These are phyloP conservation scores for Carterocephalus palaemon DNA, from an alignment of 2,888 invertebrate species.

Conservation along the genomic window DNA sequence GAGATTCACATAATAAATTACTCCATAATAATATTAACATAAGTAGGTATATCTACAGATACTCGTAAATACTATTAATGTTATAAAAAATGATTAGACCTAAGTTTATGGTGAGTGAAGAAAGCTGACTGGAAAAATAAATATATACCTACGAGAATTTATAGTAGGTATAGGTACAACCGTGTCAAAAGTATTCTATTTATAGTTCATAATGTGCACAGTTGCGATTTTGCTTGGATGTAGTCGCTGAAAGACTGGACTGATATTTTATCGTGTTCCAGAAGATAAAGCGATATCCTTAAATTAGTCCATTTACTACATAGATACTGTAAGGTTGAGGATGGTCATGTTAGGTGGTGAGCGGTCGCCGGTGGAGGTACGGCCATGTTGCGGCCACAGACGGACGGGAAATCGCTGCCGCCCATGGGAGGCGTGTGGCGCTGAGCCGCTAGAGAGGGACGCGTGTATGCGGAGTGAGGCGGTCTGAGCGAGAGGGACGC, in stretches of 20 bases:
- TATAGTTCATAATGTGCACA: no score
- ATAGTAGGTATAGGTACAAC: no score
- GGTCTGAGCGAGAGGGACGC: slow-evolving; percentile 57
- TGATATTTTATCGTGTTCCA: slow-evolving; percentile 8
- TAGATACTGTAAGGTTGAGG: slow-evolving; percentile 33
- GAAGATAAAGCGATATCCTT: slow-evolving; percentile 15
- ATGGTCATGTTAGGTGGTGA: slow-evolving; percentile 51
- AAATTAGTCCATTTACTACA: slow-evolving; percentile 5
- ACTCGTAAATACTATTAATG: no score
- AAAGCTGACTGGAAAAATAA: no score
- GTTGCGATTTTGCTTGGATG: background rate
- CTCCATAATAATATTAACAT: no score
- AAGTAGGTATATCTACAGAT: no score
- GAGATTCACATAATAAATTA: no score
- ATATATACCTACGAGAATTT: no score
- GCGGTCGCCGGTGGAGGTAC: slow-evolving; percentile 47
- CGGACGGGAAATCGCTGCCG: slow-evolving; percentile 75
- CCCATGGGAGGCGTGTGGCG: slow-evolving; percentile 76
- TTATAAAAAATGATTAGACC: no score
- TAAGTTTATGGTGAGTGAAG: no score
- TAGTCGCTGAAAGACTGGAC: slow-evolving; percentile 5
- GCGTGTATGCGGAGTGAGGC: slow-evolving; percentile 39
- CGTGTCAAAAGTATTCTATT: no score
- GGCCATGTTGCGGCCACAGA: slow-evolving; percentile 70
- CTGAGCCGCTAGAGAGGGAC: slow-evolving; percentile 56